Evolutionary conservation across 2,113 vertebrate species (phyloP).

Genomic region (Sakesphorus luctuosus): DNA sequence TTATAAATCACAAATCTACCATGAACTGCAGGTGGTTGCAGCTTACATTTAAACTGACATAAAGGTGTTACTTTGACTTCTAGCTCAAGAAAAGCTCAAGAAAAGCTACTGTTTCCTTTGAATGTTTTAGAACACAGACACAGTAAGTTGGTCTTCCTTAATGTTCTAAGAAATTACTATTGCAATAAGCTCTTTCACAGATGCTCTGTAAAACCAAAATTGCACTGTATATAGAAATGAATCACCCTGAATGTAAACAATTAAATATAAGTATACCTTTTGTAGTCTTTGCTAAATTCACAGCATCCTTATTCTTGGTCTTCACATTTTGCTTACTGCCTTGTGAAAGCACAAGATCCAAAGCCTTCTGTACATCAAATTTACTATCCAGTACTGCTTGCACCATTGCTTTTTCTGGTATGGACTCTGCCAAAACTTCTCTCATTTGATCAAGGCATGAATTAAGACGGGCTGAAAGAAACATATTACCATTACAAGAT

Average conservation of each 20-base stretch:
- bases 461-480: conserved; percentile 85
- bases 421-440: conserved; percentile 86
- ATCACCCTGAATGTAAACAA: conserved; percentile 14
- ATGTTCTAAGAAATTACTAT: not conserved
- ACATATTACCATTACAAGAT: conserved; percentile 32
- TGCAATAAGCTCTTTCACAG: not conserved
- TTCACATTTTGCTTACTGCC: conserved; percentile 74
- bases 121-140: not conserved
- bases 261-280: conserved; percentile 87
- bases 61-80: not conserved
- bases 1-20: not conserved
- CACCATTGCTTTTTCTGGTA: conserved; percentile 85
- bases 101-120: not conserved
- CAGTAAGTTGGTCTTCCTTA: not conserved
- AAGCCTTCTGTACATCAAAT: conserved; percentile 89
- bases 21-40: not conserved
- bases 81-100: not conserved
- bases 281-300: conserved; percentile 69
- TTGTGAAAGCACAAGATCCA: conserved; percentile 87
- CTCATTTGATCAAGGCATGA: conserved; percentile 96
- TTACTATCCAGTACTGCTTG: conserved; percentile 85
- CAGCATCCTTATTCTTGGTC: conserved; percentile 58
- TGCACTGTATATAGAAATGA: not conserved
- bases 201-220: not conserved
- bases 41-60: not conserved